These are phyloP conservation scores for Eristalis tenax DNA, from an alignment of 2,888 invertebrate genomes.

Conservation along the genomic window DNA sequence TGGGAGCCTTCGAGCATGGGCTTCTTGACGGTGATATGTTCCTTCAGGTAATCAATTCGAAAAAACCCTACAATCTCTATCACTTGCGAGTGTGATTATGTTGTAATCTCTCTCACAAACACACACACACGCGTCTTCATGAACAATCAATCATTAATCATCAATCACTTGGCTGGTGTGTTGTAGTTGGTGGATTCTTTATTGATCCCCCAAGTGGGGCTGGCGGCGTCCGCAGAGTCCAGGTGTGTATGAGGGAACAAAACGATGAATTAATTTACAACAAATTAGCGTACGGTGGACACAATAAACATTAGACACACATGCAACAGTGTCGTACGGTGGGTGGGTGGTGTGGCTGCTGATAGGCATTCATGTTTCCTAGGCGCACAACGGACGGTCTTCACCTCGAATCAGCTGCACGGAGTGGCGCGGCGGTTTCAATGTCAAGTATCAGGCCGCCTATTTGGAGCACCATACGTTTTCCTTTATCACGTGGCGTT, in stretches of 20 bases:
- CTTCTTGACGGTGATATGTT: constrained; percentile 97
- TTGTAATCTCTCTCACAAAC: constrained; percentile 26
- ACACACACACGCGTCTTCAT: constrained; percentile 27
- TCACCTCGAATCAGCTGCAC: constrained; percentile 50
- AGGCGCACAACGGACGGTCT: constrained; percentile 54
- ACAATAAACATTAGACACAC: constrained; percentile 36
- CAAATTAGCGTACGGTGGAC: constrained; percentile 65
- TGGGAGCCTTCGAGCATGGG: constrained; percentile 93
- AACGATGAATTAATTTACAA: constrained; percentile 68
- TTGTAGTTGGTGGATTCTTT: constrained; percentile 36
- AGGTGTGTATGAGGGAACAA: constrained; percentile 44
- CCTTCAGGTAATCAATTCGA: constrained; percentile 87
- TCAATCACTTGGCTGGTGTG: constrained; percentile 44
- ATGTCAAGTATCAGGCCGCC: constrained; percentile 67
- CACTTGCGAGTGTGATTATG: constrained; percentile 55
- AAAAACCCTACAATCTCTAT: constrained; percentile 23
- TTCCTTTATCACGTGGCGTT: constrained; percentile 47
- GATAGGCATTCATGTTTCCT: constrained; percentile 53
- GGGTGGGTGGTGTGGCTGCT: constrained; percentile 2
- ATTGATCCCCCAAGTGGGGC: constrained; percentile 38
- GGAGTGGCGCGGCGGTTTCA: constrained; percentile 42
- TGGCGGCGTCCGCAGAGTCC: neutral
- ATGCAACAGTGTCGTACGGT: constrained; percentile 7
- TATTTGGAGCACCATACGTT: constrained; percentile 50
- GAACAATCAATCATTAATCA: constrained; percentile 67